Conservation (phyloP, 1,140 invertebrate species). For the Scaptomyza graminum region DNA sequence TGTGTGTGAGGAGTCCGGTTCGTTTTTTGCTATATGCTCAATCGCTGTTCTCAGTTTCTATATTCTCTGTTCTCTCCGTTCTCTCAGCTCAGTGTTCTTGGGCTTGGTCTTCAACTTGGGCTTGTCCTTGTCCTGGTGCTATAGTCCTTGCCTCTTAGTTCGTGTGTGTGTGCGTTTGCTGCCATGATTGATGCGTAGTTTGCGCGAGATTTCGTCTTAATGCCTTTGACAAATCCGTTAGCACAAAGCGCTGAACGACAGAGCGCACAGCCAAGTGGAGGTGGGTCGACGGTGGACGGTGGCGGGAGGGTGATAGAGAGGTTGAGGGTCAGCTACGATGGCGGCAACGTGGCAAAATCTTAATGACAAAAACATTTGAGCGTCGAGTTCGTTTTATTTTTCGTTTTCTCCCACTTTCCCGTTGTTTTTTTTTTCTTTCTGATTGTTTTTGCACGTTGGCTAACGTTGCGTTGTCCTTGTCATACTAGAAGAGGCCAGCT, state of each 20-base stretch:
- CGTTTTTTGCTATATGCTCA: constrained; percentile 9
- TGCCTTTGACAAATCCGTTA: constrained; percentile 80
- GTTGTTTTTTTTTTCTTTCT: no score
- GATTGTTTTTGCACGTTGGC: constrained; percentile 9
- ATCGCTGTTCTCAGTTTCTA: constrained; percentile 13
- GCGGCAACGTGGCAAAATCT: constrained; percentile 59
- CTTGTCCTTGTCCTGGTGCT: constrained; percentile 23
- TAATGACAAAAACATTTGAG: constrained; percentile 79
- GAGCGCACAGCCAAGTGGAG: not conserved
- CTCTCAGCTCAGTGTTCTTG: not conserved
- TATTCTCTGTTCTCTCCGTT: not conserved
- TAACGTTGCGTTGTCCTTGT: constrained; percentile 34
- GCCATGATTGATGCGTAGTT: constrained; percentile 76
- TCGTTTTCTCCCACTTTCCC: no score
- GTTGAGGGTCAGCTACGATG: not conserved
- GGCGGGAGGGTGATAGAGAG: not conserved
- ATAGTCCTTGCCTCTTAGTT: not conserved
- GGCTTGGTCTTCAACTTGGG: not conserved
- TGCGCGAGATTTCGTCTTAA: constrained; percentile 78
- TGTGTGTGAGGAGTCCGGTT: constrained; percentile 31
- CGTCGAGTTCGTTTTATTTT: constrained; percentile 49
- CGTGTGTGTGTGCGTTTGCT: constrained; percentile 36
- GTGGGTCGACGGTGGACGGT: no score
- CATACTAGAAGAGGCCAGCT: constrained; percentile 17
- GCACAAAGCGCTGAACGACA: constrained; percentile 55